Percentiles rank a stretch among this genome's conserved stretches.
Conservation (phyloP, 2,797 vertebrate species). For the Ambastaia sidthimunki region DNA sequence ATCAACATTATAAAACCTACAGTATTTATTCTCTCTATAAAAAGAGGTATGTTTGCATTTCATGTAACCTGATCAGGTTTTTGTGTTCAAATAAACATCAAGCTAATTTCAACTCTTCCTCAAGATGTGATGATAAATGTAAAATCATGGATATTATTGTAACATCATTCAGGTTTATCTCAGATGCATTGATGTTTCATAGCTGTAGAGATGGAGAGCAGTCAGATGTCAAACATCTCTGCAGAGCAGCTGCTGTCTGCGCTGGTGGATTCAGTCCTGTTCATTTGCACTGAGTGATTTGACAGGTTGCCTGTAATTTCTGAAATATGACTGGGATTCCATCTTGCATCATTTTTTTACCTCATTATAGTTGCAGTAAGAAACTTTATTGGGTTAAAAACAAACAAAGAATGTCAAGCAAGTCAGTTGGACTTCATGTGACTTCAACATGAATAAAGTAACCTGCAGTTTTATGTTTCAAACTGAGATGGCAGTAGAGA, state of each 20-base stretch:
- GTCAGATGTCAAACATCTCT: not conserved
- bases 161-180: constrained; percentile 35
- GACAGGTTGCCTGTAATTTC: constrained; percentile 25
- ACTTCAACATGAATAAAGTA: too few relatives aligned
- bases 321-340: constrained; percentile 5
- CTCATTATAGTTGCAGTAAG: too few relatives aligned
- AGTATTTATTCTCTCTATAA: too few relatives aligned
- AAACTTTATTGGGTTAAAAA: too few relatives aligned
- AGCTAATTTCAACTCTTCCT: constrained; percentile 8
- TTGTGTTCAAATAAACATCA: constrained; percentile 42
- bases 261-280: not conserved
- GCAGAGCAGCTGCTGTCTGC: not conserved
- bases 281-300: not conserved
- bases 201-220: constrained; percentile 3
- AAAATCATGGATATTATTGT: constrained; percentile 22
- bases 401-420: too few relatives aligned
- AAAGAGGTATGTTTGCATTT: too few relatives aligned
- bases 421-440: too few relatives aligned
- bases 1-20: not conserved
- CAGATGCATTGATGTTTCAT: constrained; percentile 8
- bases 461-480: too few relatives aligned
- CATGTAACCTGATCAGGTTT: too few relatives aligned
- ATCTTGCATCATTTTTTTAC: too few relatives aligned
- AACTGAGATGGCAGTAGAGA: too few relatives aligned
- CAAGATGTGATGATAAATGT: constrained; percentile 2